Base-by-base conservation (phyloP, 2,797 vertebrate species). In the Rousettus madagascariensis region DNA sequence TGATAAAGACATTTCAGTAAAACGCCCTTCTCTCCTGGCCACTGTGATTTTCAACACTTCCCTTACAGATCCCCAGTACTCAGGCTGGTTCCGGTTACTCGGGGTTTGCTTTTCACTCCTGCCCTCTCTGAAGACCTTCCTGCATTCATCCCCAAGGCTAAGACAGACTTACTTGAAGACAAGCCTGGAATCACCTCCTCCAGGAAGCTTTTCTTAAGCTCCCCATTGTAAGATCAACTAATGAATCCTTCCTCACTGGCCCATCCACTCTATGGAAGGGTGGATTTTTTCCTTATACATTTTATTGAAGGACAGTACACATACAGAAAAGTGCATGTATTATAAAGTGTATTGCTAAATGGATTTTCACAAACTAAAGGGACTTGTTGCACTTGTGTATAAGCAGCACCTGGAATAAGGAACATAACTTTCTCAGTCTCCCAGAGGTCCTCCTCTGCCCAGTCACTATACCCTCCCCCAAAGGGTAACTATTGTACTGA, bases 291-390 rank as follows among this genome's bases (percentile, higher is more conserved):
- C 46, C 33, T 72, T 46, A 53, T 43, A 59, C 43, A 22, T 91
- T 92, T 93, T 87, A 83, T 71, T 46, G 55, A 90, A 63, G 57
- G 59, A 36, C 7, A 83, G 69, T 33, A 61, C 28, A 33, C 6
- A 2, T 43, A 36, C n/a, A 66, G 71, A 83, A 83, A 78, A 92
- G 80, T 22, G 5, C 51, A 78, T 53, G 59, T 66, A 26, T 90
- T 63, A 1, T 71, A 49, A 84, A 74, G 38, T 4, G 15, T 38
- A 17, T 55, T 3, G 5, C 28, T 87, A 59, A 33, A 20, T 28
- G 69, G 71, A 20, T 71, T 92, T 94, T 87, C 51, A 55, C 36
- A 90, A 93, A 90, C 46, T 36, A 28, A 57, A 72, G 53, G 79
- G 28, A 87, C 8, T 15, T 33, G 49, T 61, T 80, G 61, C 55